Conservation (phyloP, 2,888 invertebrate species). For the Nomada fabriciana region DNA sequence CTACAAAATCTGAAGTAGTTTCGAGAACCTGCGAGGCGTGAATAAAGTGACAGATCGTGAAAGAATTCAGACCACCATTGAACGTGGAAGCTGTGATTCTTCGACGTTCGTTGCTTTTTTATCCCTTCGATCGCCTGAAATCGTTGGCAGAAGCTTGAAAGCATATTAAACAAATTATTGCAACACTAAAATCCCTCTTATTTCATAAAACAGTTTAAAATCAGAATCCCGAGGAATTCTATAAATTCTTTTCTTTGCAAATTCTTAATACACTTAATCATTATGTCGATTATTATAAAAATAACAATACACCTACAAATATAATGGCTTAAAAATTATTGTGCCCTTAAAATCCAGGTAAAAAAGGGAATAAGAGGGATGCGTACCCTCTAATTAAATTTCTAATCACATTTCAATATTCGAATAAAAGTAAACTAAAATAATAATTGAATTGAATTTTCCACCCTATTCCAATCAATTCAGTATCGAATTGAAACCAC, state of each 20-base stretch:
- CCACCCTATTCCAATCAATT: too few relatives aligned
- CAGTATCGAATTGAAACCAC: background rate
- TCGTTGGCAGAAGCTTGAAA: background rate
- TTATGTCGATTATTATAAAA: too few relatives aligned
- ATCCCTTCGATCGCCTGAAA: slow-evolving; percentile 29
- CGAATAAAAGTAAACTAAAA: too few relatives aligned
- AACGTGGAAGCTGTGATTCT: slow-evolving; percentile 65
- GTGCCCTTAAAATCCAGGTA: too few relatives aligned
- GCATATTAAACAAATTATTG: background rate
- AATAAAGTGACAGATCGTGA: slow-evolving; percentile 25
- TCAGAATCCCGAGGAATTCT: background rate
- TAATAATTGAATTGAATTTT: too few relatives aligned
- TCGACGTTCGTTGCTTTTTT: slow-evolving; percentile 60
- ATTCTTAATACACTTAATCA: too few relatives aligned
- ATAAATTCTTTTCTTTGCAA: too few relatives aligned
- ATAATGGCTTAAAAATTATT: too few relatives aligned
- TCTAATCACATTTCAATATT: too few relatives aligned
- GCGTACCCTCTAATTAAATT: too few relatives aligned
- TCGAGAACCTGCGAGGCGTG: background rate
- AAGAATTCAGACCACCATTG: slow-evolving; percentile 43
- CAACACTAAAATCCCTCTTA: background rate
- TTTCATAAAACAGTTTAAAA: background rate
- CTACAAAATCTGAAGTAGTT: background rate
- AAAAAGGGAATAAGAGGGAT: too few relatives aligned
- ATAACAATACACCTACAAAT: too few relatives aligned